Conservation (phyloP, 2,888 invertebrate genomes). For the Drosophila histrio region DNA sequence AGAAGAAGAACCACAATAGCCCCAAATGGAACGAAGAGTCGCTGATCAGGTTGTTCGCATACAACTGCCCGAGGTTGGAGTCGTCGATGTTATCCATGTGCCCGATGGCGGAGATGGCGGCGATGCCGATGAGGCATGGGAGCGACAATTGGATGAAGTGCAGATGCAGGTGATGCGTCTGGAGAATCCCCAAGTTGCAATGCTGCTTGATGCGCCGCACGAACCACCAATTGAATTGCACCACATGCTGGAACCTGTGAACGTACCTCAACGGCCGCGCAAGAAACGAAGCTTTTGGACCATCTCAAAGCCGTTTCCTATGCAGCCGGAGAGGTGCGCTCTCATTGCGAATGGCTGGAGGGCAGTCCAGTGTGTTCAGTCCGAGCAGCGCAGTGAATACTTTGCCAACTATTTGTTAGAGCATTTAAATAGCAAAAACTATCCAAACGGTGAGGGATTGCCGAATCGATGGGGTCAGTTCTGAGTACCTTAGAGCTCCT, state of each 20-base stretch:
- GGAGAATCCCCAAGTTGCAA: slow-evolving; percentile 40
- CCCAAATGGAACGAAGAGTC: slow-evolving; percentile 6
- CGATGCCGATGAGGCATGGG: slow-evolving; percentile 7
- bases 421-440: slow-evolving; percentile 65
- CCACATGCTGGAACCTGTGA: slow-evolving; percentile 32
- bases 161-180: slow-evolving; percentile 28
- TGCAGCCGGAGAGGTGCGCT: slow-evolving; percentile 46
- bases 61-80: slow-evolving; percentile 5
- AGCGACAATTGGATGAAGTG: slow-evolving; percentile 31
- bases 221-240: slow-evolving; percentile 60
- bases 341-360: slow-evolving; percentile 49
- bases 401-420: slow-evolving; percentile 66
- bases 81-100: slow-evolving; percentile 6
- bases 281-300: slow-evolving; percentile 69
- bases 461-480: slow-evolving; percentile 65
- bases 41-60: background rate
- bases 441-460: slow-evolving; percentile 66
- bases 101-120: slow-evolving; percentile 8
- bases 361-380: slow-evolving; percentile 40
- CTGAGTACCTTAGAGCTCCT: slow-evolving; percentile 32
- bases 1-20: background rate
- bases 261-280: slow-evolving; percentile 40
- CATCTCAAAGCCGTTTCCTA: slow-evolving; percentile 39
- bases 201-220: slow-evolving; percentile 54
- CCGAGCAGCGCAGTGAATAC: slow-evolving; percentile 53